Evolutionary conservation across 2,797 vertebrate species (phyloP), one percentile per base, ranked within the genome.

Genomic region (Etheostoma nigrum): DNA sequence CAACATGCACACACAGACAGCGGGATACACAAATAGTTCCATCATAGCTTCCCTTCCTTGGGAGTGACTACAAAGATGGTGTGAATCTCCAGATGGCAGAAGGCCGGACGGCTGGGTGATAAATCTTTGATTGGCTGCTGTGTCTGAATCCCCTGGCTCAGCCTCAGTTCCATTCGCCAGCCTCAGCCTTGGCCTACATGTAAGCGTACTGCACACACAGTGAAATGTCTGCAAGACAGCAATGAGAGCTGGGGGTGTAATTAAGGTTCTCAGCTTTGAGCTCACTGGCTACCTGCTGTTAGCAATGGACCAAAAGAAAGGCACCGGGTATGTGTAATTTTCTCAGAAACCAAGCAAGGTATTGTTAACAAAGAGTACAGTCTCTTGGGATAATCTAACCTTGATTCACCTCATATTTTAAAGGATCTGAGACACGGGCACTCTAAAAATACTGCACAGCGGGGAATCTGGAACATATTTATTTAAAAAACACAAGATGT

Each of bases 41-140:
- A 85, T 86, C 74, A 76, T 78, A 70, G 63, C 79, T 72, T 40
- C 63, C 49, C 16, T 74, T 90, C 71, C 48, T 63, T 67, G 69
- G 78, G 84, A 88, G 78, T 59, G 72, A 82, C 84, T 57, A 74
- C 74, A 85, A 83, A 88, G 78, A 86, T 63, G 67, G 79, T 77
- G 86, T 82, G 86, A 82, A 70, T 85, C 87, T 91, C 89, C 90
- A 92, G 91, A 92, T 90, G 86, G 87, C 84, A 86, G 80, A 87
- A 83, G 81, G 80, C 82, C 85, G 87, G 86, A 90, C 80, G 84
- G 84, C 76, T 80, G 79, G 79, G 78, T 81, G 89, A 91, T 93
- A 88, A 90, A 93, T 91, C 87, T 93, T 88, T 92, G 91, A 94
- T 89, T 90, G 93, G 90, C 87, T 87, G 89, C 89, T 87, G 89